Evolutionary conservation across 2,113 vertebrate species (phyloP), one percentile per base, ranked within the genome.

Genomic region (Rhea americana): DNA sequence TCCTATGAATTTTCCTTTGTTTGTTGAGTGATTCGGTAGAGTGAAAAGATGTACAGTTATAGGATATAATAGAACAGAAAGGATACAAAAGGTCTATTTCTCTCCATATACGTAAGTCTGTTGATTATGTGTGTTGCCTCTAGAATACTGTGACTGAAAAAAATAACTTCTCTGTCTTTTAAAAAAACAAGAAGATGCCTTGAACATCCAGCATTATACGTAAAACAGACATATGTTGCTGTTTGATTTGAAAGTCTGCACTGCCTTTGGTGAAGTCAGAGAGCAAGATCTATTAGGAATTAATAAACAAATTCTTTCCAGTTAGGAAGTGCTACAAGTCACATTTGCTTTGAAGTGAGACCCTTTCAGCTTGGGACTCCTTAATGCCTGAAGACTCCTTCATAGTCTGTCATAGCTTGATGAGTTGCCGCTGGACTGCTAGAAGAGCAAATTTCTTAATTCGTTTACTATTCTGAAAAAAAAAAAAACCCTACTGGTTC

Each of bases 371-470:
- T 1, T 50, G 58, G 41, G 8, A 62, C 9, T 50, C 87, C 89
- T 87, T 78, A 47, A 63, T 87, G 24, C 10, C 32, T 68, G 66
- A 93, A 47, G 21, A 62, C 26, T 94, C 18, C 32, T 8, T 28
- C 26, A 9, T 3, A 26, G 26, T 35, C 35, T 35, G 35, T 35
- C 35, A 35, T 17, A 19, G 16, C 19, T 71, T 84, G n/a, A 15
- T 70, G 14, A 83, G 58, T 73, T 87, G 43, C 66, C 7, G 53
- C 26, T 66, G 22, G 26, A 51, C 14, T n/a, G 28, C 6, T 28
- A 72, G 47, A 18, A 80, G 22, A 92, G 7, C n/a, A 81, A 15
- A 89, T 68, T 92, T 88, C 35, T 93, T 76, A 92, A 78, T 89
- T 82, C 6, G 75, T 91, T 84, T 53, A 66, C 28, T 2, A 13